A percentile compares a stretch with the other conserved stretches of the same genome.
Evolutionary conservation across 2,888 invertebrate genomes (phyloP).

Genomic region (Cephus rjabovi): DNA sequence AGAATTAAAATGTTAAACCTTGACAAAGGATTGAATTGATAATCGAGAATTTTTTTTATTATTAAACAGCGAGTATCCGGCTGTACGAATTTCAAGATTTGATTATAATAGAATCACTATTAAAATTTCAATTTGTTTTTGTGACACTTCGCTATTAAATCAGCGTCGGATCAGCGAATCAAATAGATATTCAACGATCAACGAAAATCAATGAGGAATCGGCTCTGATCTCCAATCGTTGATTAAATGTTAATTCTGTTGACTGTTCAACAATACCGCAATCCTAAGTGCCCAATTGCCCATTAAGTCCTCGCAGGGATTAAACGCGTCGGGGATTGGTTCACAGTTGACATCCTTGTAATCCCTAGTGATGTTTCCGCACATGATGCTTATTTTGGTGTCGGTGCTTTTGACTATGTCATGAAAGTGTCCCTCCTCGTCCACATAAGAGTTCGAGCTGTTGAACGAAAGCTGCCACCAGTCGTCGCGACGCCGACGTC

Average conservation of each 20-base stretch:
- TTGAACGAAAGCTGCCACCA: neutral
- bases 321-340: slow-evolving; percentile 74
- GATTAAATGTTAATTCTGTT: neutral
- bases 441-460: neutral
- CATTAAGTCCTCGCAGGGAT: slow-evolving; percentile 76
- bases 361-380: slow-evolving; percentile 16
- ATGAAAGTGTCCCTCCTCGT: slow-evolving; percentile 1
- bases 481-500: neutral
- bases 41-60: no score
- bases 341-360: slow-evolving; percentile 64
- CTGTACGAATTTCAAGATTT: no score
- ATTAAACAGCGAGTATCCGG: no score
- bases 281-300: slow-evolving; percentile 70
- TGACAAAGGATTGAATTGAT: no score
- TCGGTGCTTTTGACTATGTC: neutral
- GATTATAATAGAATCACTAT: no score
- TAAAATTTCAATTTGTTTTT: no score
- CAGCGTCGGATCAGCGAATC: no score
- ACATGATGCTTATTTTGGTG: neutral
- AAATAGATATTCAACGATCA: neutral
- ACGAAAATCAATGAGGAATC: neutral
- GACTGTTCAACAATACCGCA: slow-evolving; percentile 49
- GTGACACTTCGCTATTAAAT: no score
- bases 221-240: neutral
- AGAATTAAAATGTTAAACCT: no score